A percentile compares a stretch with the other conserved stretches of the same genome.
Conservation (phyloP, 2,113 vertebrate genomes). For the Catharus fuscescens region DNA sequence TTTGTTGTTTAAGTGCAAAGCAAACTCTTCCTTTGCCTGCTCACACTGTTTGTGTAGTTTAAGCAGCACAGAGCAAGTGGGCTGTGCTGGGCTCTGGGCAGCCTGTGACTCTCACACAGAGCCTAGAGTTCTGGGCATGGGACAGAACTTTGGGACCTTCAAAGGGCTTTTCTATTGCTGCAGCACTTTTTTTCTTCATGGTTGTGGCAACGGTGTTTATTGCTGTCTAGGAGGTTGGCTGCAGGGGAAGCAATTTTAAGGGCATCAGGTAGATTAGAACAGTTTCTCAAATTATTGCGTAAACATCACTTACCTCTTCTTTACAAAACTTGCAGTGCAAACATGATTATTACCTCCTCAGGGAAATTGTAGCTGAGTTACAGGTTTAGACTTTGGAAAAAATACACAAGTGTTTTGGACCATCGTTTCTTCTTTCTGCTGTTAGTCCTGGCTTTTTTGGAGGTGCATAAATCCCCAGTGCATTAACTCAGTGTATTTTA, state of each 20-base stretch:
- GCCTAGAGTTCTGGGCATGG: neutral
- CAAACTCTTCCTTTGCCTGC: neutral
- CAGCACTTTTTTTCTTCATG: neutral
- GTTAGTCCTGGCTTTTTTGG: neutral
- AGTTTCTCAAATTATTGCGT: neutral
- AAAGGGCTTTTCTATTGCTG: neutral
- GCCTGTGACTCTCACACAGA: accelerated
- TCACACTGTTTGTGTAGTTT: neutral
- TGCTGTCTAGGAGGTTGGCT: neutral
- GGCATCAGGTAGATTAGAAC: neutral
- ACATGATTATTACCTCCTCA: neutral
- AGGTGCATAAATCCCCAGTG: neutral
- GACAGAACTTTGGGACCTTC: neutral
- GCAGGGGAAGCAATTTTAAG: neutral
- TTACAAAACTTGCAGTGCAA: neutral
- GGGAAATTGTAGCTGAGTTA: neutral
- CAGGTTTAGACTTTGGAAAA: neutral
- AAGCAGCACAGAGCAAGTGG: neutral
- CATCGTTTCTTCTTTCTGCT: neutral
- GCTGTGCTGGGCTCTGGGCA: neutral
- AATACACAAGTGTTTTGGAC: neutral
- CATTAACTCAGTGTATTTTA: neutral
- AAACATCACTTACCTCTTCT: neutral
- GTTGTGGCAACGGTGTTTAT: neutral
- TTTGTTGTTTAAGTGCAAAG: neutral